Base-by-base conservation (phyloP, 2,888 invertebrate genomes). In the Drosophila vallismaia region DNA sequence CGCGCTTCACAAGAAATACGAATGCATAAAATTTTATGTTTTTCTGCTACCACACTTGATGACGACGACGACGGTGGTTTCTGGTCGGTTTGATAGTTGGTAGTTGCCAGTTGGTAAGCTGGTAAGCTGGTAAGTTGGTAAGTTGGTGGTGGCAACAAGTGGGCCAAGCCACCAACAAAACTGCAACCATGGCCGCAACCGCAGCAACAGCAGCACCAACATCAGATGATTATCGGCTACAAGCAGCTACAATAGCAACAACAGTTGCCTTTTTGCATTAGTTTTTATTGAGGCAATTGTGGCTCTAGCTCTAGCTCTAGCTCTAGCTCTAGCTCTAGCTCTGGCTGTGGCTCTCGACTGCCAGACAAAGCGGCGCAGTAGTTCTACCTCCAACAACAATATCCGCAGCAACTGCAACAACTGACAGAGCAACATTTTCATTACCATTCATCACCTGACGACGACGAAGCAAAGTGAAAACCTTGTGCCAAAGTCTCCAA, bases 1-100 rank as follows among this genome's bases (percentile, higher is more conserved):
- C 72, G 88, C 71, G 87, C 88, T 84, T 88, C 79, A 75, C 85
- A 88, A 88, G 86, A 88, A 85, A 83, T 83, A 88, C 89, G 88
- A 83, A 88, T 83, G 88, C 83, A 83, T 83, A 88, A 83, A 83
- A 87, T 87, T 83, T 83, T 85, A 83, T 83, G 88, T 81, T 87
- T 88, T 83, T 88, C 71, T 83, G 83, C 88, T 83, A 88, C 83
- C 88, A 71, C 63, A 71, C 63, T 62, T 69, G 68, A 69, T 62
- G 68, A 62, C 52, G 67, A 59, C 52, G 67, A 59, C 59, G 48
- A 71, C 63, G 46, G 42, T 50, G 62, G 74, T 48, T 48, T 48
- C 31, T 60, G n/a, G 44, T 10, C 33, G 76, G 74, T 74, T 36
- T 80, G 74, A 69, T 80, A 76, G 85, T 29, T 40, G 28, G 28